Conservation (phyloP, 1,140 invertebrate genomes). For the Neodiprion virginianus region DNA sequence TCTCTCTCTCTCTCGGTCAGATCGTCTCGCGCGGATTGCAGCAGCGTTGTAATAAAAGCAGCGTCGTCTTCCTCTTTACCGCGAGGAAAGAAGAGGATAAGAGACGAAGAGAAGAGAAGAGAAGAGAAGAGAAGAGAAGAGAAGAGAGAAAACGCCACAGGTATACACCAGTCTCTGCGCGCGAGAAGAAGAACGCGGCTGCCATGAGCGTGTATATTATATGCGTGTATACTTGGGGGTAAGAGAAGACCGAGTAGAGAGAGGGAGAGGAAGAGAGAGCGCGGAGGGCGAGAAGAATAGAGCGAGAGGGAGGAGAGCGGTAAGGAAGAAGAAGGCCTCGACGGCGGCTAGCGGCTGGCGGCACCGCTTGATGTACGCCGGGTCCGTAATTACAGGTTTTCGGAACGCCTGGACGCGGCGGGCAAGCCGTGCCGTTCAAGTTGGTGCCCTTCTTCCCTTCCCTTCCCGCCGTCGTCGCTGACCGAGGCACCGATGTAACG, state of each 20-base stretch:
- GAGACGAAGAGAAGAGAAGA: constrained; percentile 14
- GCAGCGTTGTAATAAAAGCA: not conserved
- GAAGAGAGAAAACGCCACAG: constrained; percentile 19
- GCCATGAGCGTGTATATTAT: not conserved
- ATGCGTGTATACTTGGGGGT: not conserved
- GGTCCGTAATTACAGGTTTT: constrained; percentile 61
- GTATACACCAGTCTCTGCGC: not conserved
- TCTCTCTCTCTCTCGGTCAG: not conserved
- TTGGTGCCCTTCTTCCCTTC: constrained; percentile 37
- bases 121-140: constrained; percentile 25
- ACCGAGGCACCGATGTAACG: constrained; percentile 30
- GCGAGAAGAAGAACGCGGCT: too few species aligned
- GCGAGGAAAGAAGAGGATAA: not conserved
- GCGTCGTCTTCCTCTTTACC: too few species aligned
- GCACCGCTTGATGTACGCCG: constrained; percentile 59
- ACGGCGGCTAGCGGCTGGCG: constrained; percentile 39
- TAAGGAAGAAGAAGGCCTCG: constrained; percentile 27
- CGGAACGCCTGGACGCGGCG: constrained; percentile 53
- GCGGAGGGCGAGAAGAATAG: constrained; percentile 12
- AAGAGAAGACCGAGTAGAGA: constrained; percentile 6
- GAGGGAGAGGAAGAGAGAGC: not conserved
- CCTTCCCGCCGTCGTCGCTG: not conserved
- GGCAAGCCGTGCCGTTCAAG: constrained; percentile 41
- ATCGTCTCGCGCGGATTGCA: not conserved
- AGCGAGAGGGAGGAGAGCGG: constrained; percentile 22